These are phyloP conservation scores for Epinephelus lanceolatus DNA, from an alignment of 2,113 vertebrate genomes.

Conservation along the genomic window DNA sequence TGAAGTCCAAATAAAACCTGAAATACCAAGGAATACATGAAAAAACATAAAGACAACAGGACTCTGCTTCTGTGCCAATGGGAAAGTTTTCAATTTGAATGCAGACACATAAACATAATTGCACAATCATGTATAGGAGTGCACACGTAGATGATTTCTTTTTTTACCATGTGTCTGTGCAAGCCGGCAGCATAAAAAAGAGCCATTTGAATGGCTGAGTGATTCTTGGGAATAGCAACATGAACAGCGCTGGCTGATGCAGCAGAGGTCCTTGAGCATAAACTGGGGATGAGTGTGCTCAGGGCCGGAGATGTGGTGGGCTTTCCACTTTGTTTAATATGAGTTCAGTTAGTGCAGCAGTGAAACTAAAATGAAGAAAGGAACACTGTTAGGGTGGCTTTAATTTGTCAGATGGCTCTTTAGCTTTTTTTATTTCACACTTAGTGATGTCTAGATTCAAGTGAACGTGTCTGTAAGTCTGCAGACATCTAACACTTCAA, in stretches of 20 bases:
- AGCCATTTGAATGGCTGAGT: slow-evolving; percentile 35
- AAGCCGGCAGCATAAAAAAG: slow-evolving; percentile 35
- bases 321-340: slow-evolving; percentile 22
- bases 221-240: slow-evolving; percentile 24
- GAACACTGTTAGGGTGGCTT: neutral
- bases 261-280: slow-evolving; percentile 38
- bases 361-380: neutral
- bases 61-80: neutral
- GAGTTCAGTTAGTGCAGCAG: neutral
- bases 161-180: slow-evolving; percentile 34
- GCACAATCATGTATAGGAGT: slow-evolving; percentile 24
- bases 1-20: neutral
- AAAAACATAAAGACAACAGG: slow-evolving; percentile 15
- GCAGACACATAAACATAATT: slow-evolving; percentile 33
- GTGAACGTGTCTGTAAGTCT: no score
- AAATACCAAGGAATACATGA: slow-evolving; percentile 24
- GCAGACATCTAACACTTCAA: neutral
- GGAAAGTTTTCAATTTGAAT: slow-evolving; percentile 37
- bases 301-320: slow-evolving; percentile 28
- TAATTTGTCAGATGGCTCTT: neutral
- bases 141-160: slow-evolving; percentile 9
- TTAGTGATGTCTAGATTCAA: neutral
- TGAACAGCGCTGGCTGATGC: slow-evolving; percentile 33
- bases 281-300: slow-evolving; percentile 34
- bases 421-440: neutral